Evolutionary conservation across 2,113 vertebrate genomes (phyloP), one percentile per base, ranked within the genome.

Genomic region (Nothobranchius furzeri): DNA sequence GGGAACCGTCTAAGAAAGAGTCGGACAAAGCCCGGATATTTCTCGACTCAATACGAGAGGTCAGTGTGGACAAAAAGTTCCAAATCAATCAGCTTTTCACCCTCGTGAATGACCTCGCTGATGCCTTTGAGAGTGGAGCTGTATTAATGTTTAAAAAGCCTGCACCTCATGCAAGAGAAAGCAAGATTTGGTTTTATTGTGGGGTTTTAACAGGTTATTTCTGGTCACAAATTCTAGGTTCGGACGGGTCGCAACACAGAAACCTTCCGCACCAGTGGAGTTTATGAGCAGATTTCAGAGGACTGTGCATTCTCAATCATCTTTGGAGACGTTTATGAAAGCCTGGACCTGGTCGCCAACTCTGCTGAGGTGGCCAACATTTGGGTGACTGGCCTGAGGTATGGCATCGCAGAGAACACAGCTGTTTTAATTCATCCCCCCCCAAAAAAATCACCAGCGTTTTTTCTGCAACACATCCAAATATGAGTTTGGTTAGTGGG

Each of bases 1-100:
- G 96, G 96, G 96, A 98, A 40, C 96, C 96, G 7, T 98, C 96
- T 3, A 98, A 98, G 86, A 98, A 98, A 79, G 96, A 98, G 83
- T 95, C 94, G 0, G 96, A 96, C 85, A 98, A 98, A 86, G 96
- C 96, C 53, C 94, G 95, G 82, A 96, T 98, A 73, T 91, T 94
- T 36, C 92, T 98, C 37, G 90, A 91, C 62, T 95, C 94, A 11
- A 93, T 98, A 80, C 95, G 96, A 69, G 96, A 98, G 93, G 96
- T 98, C 59, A 30, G 87, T 79, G 40, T 62, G 30, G 3, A 20
- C 30, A 48, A 9, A 53, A 40, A 11, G 0, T 36, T 20, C 12
- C 58, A 15, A 53, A 73, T 62, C 9, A 70, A 9, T 12, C 24
- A 20, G 25, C 48, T 30, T 30, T 30, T 30, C 30, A 30, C 4